Base-by-base conservation (phyloP, 2,888 invertebrate species). In the Stenurella melanura region DNA sequence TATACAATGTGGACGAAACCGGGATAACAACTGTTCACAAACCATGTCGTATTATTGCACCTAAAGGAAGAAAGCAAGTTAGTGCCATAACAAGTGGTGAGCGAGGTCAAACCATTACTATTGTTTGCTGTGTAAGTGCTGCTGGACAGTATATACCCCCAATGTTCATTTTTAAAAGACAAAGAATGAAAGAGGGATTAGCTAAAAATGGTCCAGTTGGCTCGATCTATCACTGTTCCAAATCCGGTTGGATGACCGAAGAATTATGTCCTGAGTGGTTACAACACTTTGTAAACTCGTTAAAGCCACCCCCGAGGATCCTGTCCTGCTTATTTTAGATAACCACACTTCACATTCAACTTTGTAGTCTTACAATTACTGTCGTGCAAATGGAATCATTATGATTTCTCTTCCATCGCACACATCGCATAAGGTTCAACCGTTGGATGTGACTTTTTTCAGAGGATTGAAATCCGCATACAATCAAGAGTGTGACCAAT, bases 1-100 rank as follows among this genome's bases (percentile, higher is more conserved):
- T 88, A 15, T 90, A 85, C 76, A 90, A 90, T 80, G 83, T 87
- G 67, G 89, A 90, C 69, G 89, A 90, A 85, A 90, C 88, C 3
- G 89, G 88, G 0, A 87, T 90, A 63, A 81, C 87, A 1, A 87
- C 87, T 0, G 89, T 90, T 0, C 89, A 89, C 81, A 79, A 80
- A 1, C 88, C 89, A 2, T 50, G 56, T 57, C 56, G 63, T 38
- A 73, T 77, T 21, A 19, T 78, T 21, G 80, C 71, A 19, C 57
- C 34, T 11, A 74, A 73, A 63, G 80, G 74, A 42, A 60, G 68
- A 56, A 68, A 68, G 42, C 69, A 74, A 74, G 69, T 74, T 60
- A 80, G 80, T 9, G 71, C 56, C 6, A 68, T 78, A 54, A 74
- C 77, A 57, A 80, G 77, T 73, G 74, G 74, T 17, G 75, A 80